Conservation (phyloP, 53 echinoderm and acorn worm species). For the Henricia sp. region DNA sequence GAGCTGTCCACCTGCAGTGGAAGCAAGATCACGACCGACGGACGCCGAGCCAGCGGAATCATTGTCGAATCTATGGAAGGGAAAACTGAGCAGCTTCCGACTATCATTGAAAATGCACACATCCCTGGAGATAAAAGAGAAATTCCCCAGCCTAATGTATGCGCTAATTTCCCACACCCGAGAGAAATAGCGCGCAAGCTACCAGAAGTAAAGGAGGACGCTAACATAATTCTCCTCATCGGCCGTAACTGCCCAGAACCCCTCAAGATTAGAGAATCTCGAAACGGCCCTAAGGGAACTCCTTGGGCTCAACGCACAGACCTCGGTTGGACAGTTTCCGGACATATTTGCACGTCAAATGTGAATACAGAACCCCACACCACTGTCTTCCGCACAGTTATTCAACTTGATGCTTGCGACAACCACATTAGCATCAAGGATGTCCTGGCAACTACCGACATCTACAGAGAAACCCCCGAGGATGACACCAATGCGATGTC, state of each 20-base stretch:
- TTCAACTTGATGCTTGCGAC: constrained; percentile 3
- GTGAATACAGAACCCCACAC: constrained; percentile 1
- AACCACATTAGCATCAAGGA: constrained; percentile 58
- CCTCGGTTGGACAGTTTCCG: constrained; percentile 69
- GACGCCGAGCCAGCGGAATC: constrained; percentile 17
- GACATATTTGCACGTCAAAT: constrained; percentile 48
- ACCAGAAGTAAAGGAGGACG: constrained; percentile 42
- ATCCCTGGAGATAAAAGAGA: constrained; percentile 58
- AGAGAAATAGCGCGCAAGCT: neutral
- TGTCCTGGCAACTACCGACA: neutral
- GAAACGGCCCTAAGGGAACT: constrained; percentile 57
- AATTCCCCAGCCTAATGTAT: constrained; percentile 60
- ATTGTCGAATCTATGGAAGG: constrained; percentile 29
- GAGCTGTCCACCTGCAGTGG: constrained; percentile 68
- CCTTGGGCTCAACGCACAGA: constrained; percentile 73
- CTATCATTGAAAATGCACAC: constrained; percentile 52
- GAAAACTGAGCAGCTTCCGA: constrained; percentile 58
- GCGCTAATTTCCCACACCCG: constrained; percentile 16
- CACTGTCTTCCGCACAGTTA: constrained; percentile 28
- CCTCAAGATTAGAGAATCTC: constrained; percentile 67
- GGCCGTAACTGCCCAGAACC: constrained; percentile 70
- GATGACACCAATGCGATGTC: constrained; percentile 47
- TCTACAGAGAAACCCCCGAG: constrained; percentile 28
- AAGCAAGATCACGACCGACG: neutral
- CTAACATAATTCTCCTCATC: constrained; percentile 47